Evolutionary conservation across 2,113 vertebrate species (phyloP).

Genomic region (Chlorodrepanis virens): DNA sequence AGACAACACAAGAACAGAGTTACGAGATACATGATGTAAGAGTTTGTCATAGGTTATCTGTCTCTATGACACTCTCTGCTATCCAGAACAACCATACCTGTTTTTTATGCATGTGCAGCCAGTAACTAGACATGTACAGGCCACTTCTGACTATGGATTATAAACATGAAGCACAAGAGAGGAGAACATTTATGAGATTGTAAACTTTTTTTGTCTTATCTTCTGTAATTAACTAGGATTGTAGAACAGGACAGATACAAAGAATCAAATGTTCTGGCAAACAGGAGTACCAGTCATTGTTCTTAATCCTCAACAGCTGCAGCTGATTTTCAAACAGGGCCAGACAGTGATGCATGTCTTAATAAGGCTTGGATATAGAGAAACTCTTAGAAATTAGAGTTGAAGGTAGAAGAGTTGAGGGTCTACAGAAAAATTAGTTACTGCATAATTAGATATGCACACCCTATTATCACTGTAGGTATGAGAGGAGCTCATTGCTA

Average conservation of each 20-base stretch:
- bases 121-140: neutral
- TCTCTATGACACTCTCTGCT: neutral
- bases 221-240: neutral
- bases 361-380: neutral
- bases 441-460: accelerated
- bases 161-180: neutral
- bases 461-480: neutral
- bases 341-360: neutral
- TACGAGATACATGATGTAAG: neutral
- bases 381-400: neutral
- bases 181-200: neutral
- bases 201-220: neutral
- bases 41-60: neutral
- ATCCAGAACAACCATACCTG: neutral
- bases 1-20: neutral
- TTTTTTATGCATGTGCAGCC: neutral
- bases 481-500: neutral
- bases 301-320: neutral
- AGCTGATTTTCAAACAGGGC: neutral
- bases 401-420: neutral
- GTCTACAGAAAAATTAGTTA: neutral
- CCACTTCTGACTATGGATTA: neutral
- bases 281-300: neutral
- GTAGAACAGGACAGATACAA: neutral
- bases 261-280: neutral